These are phyloP conservation scores for Triplophysa siluroides DNA, from an alignment of 2,113 vertebrate species.

Conservation along the genomic window DNA sequence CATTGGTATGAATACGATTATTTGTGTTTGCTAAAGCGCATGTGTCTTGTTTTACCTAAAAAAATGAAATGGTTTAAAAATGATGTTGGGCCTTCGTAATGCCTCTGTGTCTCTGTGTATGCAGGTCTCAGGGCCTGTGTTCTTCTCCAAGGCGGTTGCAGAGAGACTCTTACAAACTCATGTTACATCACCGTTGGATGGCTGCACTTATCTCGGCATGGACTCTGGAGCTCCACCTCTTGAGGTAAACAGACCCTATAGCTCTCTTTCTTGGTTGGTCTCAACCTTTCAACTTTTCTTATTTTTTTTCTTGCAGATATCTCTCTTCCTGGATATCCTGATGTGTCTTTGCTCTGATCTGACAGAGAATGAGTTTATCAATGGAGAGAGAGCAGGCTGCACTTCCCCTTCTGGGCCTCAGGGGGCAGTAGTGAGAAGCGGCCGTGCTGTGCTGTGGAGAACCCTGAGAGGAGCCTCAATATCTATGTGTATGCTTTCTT, in stretches of 20 bases:
- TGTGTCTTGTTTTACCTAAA: not conserved
- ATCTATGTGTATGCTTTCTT: conserved; percentile 74
- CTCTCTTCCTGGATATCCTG: conserved; percentile 91
- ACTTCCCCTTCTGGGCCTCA: conserved; percentile 49
- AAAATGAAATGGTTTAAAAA: too few species aligned
- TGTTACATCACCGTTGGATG: conserved; percentile 84
- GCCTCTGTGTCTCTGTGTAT: not conserved
- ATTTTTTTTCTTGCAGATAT: conserved; percentile 74
- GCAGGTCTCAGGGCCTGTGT: conserved; percentile 90
- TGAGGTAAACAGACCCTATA: conserved; percentile 73
- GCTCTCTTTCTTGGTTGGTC: not conserved
- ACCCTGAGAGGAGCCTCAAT: conserved; percentile 79
- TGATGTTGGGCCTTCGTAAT: not conserved
- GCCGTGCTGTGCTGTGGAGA: conserved; percentile 83
- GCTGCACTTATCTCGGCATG: conserved; percentile 94
- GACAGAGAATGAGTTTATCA: conserved; percentile 77
- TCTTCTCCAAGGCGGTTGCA: conserved; percentile 83
- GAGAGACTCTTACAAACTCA: conserved; percentile 91
- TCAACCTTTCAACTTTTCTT: not conserved
- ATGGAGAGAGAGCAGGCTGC: conserved; percentile 61
- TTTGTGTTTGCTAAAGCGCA: not conserved
- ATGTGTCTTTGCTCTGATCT: conserved; percentile 84
- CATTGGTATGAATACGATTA: conserved; percentile 75
- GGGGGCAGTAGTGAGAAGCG: conserved; percentile 61
- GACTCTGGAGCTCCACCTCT: conserved; percentile 89